Evolutionary conservation across 2,113 vertebrate species (phyloP), one percentile per base, ranked within the genome.

Genomic region (Tragelaphus scriptus): DNA sequence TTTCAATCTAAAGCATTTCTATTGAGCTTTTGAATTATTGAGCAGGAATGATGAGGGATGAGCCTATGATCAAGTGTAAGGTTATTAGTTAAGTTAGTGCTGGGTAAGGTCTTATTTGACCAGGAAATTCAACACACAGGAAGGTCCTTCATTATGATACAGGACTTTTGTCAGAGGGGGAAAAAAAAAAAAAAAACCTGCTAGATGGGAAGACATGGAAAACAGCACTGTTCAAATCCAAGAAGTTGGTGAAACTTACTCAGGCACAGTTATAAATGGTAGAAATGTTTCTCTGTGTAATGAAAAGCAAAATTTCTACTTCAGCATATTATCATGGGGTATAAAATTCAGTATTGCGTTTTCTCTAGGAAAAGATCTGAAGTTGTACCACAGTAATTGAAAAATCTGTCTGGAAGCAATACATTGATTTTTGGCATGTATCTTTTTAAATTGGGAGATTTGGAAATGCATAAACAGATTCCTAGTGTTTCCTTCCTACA

Each of bases 401-500:
- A 95, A 85, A 96, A 30, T 85, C 88, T 88, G 58, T 56, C 84
- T 95, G 51, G 94, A 94, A 97, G 88, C 23, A 94, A 81, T 68
- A 12, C 19, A 13, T 40, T 88, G 88, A 91, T 55, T 96, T 98
- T 85, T 85, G 80, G 94, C 95, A 85, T 61, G 5, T 40, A 61
- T 93, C 49, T 93, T 96, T 97, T 65, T 93, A 96, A 91, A 80
- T 16, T 49, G 71, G 53, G 91, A 92, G 90, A 95, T 71, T 97
- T 59, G 88, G 75, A 91, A 95, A 93, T 51, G 86, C 91, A 94
- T 96, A 97, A 98, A 98, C 96, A 95, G 98, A 97, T 97, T 92
- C 0, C 44, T 96, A 56, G 92, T 36, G 92, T 91, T 98, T 97
- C 98, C 98, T 98, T 98, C 98, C 95, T 97, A 68, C 47, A 80